Percentiles rank a stretch among this genome's conserved stretches.
Evolutionary conservation across 2,797 vertebrate genomes (phyloP).

Genomic region (Otolemur crassicaudatus): DNA sequence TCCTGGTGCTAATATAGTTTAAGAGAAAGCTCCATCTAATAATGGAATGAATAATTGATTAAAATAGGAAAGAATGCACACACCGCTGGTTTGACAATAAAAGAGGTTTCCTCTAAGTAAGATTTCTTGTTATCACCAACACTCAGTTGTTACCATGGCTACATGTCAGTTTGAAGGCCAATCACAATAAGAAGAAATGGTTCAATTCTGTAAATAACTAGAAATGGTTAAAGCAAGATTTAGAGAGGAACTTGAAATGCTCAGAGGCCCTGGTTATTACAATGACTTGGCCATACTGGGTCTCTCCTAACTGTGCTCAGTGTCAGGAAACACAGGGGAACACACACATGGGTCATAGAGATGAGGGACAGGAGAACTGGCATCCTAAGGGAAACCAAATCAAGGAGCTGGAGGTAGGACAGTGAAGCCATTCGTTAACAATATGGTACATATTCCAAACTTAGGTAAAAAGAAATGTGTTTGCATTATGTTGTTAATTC

Average conservation of each 20-base stretch:
- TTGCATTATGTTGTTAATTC: not conserved
- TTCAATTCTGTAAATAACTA: not conserved
- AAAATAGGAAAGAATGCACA: slow-evolving; percentile 64
- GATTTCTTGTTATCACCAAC: slow-evolving; percentile 9
- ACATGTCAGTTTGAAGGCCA: slow-evolving; percentile 27
- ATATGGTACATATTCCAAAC: not conserved
- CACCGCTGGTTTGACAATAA: slow-evolving; percentile 69
- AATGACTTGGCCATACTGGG: not conserved
- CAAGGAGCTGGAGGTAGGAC: not conserved
- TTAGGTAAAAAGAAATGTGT: not conserved
- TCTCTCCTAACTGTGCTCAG: not conserved
- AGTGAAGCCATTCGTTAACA: not conserved
- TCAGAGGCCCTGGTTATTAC: not conserved
- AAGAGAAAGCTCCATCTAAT: slow-evolving; percentile 68
- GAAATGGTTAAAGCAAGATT: slow-evolving; percentile 38
- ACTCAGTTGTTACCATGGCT: slow-evolving; percentile 50
- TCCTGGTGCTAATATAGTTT: slow-evolving; percentile 67
- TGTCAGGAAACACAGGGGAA: not conserved
- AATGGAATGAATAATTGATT: slow-evolving; percentile 82
- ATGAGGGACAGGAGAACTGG: not conserved
- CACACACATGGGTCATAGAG: not conserved
- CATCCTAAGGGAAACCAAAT: not conserved
- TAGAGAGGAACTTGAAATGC: not conserved
- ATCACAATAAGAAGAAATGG: not conserved
- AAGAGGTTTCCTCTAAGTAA: slow-evolving; percentile 73